A percentile compares a stretch with the other conserved stretches of the same genome.
Conservation (phyloP, 2,113 vertebrate genomes). For the Odocoileus hemionus region DNA sequence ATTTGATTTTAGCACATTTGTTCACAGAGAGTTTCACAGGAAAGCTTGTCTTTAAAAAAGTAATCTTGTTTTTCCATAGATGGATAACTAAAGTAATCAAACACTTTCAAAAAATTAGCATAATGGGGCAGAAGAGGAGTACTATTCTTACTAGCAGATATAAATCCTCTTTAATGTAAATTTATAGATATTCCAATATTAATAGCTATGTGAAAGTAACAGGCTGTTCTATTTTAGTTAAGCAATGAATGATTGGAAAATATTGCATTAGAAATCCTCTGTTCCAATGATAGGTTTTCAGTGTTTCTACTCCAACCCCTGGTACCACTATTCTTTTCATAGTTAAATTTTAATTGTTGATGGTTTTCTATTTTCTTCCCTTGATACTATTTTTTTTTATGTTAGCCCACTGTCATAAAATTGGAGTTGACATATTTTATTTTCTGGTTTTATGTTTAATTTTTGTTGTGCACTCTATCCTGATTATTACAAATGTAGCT, state of each 20-base stretch:
- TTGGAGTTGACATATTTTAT: not conserved
- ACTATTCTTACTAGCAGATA: not conserved
- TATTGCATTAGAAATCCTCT: not conserved
- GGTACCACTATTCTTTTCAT: not conserved
- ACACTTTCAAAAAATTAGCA: not conserved
- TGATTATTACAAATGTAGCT: not conserved
- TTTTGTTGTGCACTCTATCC: not conserved
- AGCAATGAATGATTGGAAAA: not conserved
- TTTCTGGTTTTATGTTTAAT: not conserved
- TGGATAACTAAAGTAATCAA: not conserved
- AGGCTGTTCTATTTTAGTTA: not conserved
- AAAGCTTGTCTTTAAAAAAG: not conserved
- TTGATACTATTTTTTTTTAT: not conserved
- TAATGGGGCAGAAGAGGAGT: not conserved
- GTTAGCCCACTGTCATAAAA: not conserved
- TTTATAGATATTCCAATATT: not conserved
- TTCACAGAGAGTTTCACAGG: not conserved
- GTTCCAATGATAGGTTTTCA: not conserved
- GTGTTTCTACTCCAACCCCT: not conserved
- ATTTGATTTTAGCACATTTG: constrained; percentile 9
- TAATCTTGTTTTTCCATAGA: not conserved
- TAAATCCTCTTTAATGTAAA: not conserved
- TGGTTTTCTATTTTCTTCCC: not conserved
- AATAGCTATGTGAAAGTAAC: constrained; percentile 1
- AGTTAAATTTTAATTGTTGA: constrained; percentile 22